Conservation (phyloP, 2,113 vertebrate genomes). For the Chloebia gouldiae region DNA sequence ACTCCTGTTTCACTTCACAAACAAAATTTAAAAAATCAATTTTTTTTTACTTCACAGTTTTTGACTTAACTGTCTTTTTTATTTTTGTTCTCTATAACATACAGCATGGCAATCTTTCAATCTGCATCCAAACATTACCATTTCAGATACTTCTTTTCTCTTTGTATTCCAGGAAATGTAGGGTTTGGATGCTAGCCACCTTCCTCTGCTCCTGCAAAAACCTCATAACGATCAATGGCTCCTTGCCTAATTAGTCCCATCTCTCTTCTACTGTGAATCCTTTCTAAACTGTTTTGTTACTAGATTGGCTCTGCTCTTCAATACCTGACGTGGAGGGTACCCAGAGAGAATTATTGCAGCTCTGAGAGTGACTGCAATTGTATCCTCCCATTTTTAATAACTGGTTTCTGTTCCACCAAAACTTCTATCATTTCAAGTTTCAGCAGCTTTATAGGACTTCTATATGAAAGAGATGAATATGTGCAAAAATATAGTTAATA, state of each 20-base stretch:
- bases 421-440: background rate
- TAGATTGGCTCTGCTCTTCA: background rate
- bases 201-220: constrained; percentile 38
- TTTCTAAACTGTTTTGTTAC: constrained; percentile 39
- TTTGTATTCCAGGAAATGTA: constrained; percentile 42
- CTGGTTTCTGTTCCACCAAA: background rate
- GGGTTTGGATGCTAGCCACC: constrained; percentile 37
- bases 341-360: background rate
- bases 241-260: constrained; percentile 56
- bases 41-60: background rate
- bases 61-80: background rate
- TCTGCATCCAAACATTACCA: background rate
- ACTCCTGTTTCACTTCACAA: background rate
- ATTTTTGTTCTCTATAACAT: background rate
- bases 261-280: background rate
- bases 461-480: background rate
- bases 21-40: background rate
- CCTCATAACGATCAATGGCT: constrained; percentile 46
- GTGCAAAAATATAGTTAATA: constrained; percentile 1
- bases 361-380: background rate
- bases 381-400: background rate
- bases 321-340: background rate
- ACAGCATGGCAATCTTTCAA: background rate
- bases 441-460: background rate
- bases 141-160: constrained; percentile 30